Evolutionary conservation across 1,140 invertebrate species (phyloP).

Genomic region (Drosophila truncata): DNA sequence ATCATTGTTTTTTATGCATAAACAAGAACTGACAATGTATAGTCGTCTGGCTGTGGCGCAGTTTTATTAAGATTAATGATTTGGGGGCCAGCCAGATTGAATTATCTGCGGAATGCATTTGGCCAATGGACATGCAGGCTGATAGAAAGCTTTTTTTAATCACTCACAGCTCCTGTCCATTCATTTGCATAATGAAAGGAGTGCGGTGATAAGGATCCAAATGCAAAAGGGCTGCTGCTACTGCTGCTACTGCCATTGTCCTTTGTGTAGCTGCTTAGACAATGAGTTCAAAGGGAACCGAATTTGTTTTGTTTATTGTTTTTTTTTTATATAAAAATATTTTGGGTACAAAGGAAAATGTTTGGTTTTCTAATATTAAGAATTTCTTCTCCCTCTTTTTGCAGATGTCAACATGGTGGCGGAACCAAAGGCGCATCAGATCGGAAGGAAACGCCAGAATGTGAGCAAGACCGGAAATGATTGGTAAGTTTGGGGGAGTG

Average conservation of each 20-base stretch:
- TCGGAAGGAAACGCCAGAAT: slow-evolving; percentile 92
- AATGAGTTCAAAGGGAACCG: slow-evolving; percentile 56
- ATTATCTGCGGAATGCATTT: slow-evolving; percentile 60
- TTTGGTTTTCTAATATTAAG: slow-evolving; percentile 31
- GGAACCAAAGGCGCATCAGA: slow-evolving; percentile 93
- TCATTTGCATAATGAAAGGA: slow-evolving; percentile 77
- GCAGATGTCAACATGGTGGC: slow-evolving; percentile 91
- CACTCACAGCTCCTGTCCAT: slow-evolving; percentile 39
- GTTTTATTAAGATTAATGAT: slow-evolving; percentile 83
- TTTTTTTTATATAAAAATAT: slow-evolving; percentile 36
- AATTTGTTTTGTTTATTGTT: slow-evolving; percentile 36
- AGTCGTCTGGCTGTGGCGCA: slow-evolving; percentile 38
- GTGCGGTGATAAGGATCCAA: slow-evolving; percentile 28
- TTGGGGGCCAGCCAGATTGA: slow-evolving; percentile 55
- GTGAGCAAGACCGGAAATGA: slow-evolving; percentile 92
- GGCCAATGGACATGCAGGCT: slow-evolving; percentile 32
- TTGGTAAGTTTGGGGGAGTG: slow-evolving; percentile 87
- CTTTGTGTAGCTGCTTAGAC: slow-evolving; percentile 38
- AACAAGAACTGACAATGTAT: slow-evolving; percentile 44
- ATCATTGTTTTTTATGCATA: slow-evolving; percentile 39
- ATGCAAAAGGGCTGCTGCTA: slow-evolving; percentile 19
- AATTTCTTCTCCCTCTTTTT: slow-evolving; percentile 24
- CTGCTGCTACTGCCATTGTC: slow-evolving; percentile 25
- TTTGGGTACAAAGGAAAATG: slow-evolving; percentile 38
- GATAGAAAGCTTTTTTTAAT: slow-evolving; percentile 58